Evolutionary conservation across 2,797 vertebrate genomes (phyloP), one percentile per base, ranked within the genome.

Genomic region (Rhinatrema bivittatum): DNA sequence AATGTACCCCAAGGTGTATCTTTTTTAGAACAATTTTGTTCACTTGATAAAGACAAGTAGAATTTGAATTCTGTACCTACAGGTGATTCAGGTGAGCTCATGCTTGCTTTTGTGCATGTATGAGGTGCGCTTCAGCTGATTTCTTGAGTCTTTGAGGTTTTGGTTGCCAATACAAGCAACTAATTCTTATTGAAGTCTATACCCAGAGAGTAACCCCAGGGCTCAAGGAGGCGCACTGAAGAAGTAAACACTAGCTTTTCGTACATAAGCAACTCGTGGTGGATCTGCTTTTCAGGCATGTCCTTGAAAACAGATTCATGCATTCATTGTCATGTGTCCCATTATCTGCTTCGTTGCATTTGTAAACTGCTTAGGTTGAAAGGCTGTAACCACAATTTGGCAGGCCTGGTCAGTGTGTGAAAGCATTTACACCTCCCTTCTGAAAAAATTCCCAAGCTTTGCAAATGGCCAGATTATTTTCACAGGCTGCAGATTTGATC

Each of bases 341-440:
- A n/a, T 67, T 65, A 61, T 60, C 50, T 46, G 48, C 65, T 60
- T 61, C 52, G 60, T 14, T 56, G 65, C 54, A n/a, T 64, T 60
- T 53, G 54, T 70, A 67, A 65, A 67, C 67, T 58, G 47, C 47
- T 58, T 52, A 44, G 63, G 41, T 72, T 72, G 65, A 69, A 66
- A 72, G n/a, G n/a, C n/a, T n/a, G n/a, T n/a, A n/a, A n/a, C n/a
- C n/a, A n/a, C n/a, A n/a, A n/a, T n/a, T n/a, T n/a, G n/a, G n/a
- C n/a, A n/a, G n/a, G n/a, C n/a, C n/a, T n/a, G n/a, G n/a, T n/a
- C n/a, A n/a, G n/a, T n/a, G n/a, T n/a, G n/a, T n/a, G n/a, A n/a
- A n/a, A n/a, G n/a, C n/a, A n/a, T n/a, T n/a, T n/a, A n/a, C n/a
- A n/a, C n/a, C n/a, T n/a, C n/a, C n/a, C n/a, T n/a, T n/a, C n/a